phyloP scores from a whole-genome alignment of 2,888 invertebrate genomes.

The Stenodera caucasica region DNA sequence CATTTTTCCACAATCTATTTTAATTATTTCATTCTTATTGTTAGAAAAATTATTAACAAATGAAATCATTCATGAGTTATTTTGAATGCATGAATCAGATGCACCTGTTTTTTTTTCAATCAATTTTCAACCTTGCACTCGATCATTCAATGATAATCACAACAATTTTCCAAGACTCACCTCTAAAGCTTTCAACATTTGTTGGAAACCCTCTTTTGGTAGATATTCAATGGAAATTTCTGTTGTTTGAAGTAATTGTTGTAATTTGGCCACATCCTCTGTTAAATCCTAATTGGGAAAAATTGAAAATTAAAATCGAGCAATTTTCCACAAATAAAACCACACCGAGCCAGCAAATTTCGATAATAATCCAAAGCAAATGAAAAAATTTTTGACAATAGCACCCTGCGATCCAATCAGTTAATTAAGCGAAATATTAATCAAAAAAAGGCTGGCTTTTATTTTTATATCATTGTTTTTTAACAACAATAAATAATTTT shows the following conservation, averaged over 20 bases:
- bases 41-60: too few species aligned
- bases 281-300: constrained; percentile 48
- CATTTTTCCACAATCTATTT: neutral
- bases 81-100: too few species aligned
- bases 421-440: neutral
- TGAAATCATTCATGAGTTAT: neutral
- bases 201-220: constrained; percentile 70
- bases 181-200: constrained; percentile 72
- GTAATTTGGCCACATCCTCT: constrained; percentile 69
- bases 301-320: neutral
- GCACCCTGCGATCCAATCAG: neutral
- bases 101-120: too few species aligned
- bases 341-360: neutral
- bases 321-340: too few species aligned
- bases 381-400: neutral
- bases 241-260: constrained; percentile 67
- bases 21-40: too few species aligned
- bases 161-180: constrained; percentile 58
- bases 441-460: neutral
- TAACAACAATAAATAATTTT: neutral
- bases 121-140: too few species aligned
- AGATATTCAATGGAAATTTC: constrained; percentile 70
- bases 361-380: neutral
- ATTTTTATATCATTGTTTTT: neutral
- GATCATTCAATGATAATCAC: too few species aligned